Base-by-base conservation (phyloP, 1,140 invertebrate species). In the Drosophila pallidifrons region DNA sequence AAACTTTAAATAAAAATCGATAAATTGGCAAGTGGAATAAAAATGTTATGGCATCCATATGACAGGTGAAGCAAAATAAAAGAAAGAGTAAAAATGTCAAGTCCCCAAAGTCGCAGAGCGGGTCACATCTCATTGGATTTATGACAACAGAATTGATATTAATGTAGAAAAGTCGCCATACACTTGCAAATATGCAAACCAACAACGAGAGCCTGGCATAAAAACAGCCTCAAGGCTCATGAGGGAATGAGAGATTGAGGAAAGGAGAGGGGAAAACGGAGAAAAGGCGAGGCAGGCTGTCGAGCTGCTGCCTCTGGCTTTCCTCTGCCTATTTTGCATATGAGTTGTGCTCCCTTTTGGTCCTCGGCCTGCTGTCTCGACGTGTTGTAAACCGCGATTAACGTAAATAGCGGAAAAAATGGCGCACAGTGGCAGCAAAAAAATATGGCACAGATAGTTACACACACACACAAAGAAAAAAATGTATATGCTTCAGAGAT, bases 111-210 rank as follows among this genome's bases (percentile, higher is more conserved):
- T 49, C 78, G 32, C 70, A 75, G 55, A 77, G 52, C 75, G 35
- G 58, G 58, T 47, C 81, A 77, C 82, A 81, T 72, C 60, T 75
- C 83, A 81, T 81, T 81, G 85, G 83, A 89, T 83, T 89, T 88
- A 88, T 89, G 85, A 88, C 75, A 88, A 79, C 85, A 71, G 82
- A 88, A 89, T 89, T 89, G 85, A 88, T 89, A 89, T 89, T 89
- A 88, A 89, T 88, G 85, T 74, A 70, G 49, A 76, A 83, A 89
- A 83, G 67, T 83, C 66, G 66, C 43, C 60, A 43, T 66, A 55
- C 57, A 51, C 55, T 52, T 54, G 65, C 61, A 82, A 74, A 68
- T 68, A 65, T 63, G 75, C 60, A 51, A 59, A 54, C 57, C 57
- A 51, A 51, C 57, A 51, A 51, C 45, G 7, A 51, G 13, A 30